Evolutionary conservation across 2,797 vertebrate species (phyloP).

Genomic region (Tenualosa thibaudeaui): DNA sequence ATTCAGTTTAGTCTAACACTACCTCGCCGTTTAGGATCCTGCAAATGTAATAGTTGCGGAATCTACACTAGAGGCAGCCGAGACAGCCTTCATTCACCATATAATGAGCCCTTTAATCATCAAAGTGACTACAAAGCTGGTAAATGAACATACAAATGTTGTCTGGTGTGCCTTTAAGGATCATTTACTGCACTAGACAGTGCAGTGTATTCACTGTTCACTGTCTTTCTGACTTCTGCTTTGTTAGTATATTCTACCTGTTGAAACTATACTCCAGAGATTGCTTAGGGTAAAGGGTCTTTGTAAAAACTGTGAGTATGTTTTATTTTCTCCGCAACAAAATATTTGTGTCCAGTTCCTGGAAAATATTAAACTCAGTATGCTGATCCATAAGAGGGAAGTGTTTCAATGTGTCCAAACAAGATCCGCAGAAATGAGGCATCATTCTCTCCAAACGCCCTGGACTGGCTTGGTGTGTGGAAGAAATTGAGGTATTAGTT

Average conservation of each 20-base stretch:
- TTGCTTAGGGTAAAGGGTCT: not conserved
- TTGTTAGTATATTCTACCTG: not conserved
- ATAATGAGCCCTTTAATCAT: no score
- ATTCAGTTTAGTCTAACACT: no score
- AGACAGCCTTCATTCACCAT: no score
- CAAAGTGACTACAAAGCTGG: no score
- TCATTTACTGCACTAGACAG: not conserved
- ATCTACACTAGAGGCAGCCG: no score
- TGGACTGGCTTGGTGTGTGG: not conserved
- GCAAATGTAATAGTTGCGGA: no score
- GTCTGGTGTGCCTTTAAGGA: no score
- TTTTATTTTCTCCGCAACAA: conserved; percentile 10
- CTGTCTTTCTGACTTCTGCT: not conserved
- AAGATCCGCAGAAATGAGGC: conserved; percentile 25
- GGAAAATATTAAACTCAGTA: conserved; percentile 46
- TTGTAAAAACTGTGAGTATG: not conserved
- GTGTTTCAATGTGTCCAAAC: conserved; percentile 42
- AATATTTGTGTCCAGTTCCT: conserved; percentile 32
- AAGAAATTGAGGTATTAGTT: conserved; percentile 15
- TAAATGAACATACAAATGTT: no score
- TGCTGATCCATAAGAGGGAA: conserved; percentile 41
- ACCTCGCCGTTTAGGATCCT: no score
- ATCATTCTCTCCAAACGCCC: conserved; percentile 28
- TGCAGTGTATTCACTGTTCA: not conserved
- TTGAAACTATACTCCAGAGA: not conserved